Conservation (phyloP, 2,113 vertebrate species). For the Stegostoma tigrinum region DNA sequence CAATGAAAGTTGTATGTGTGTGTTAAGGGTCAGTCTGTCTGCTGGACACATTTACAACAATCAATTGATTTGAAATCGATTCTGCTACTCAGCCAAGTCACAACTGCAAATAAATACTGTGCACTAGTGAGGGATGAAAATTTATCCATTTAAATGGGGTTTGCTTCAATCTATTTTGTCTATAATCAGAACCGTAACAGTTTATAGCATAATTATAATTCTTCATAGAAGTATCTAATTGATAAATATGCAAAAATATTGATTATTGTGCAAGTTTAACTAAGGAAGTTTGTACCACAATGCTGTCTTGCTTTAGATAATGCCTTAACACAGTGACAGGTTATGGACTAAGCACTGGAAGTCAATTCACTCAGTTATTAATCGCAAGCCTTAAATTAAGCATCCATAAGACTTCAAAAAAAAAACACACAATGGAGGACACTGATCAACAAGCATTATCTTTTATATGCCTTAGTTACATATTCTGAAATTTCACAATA, state of each 20-base stretch:
- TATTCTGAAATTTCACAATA: not conserved
- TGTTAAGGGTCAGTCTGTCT: not conserved
- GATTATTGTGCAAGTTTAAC: not conserved
- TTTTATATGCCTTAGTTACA: not conserved
- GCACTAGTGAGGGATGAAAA: not conserved
- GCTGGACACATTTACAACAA: not conserved
- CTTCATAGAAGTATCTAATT: not conserved
- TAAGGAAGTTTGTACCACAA: not conserved
- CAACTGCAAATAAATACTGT: not conserved
- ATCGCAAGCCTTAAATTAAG: not conserved
- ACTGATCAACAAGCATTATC: not conserved
- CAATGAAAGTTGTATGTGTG: not conserved
- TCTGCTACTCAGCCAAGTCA: not conserved
- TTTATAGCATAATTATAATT: not conserved
- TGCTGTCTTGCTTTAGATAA: not conserved
- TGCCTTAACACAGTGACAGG: not conserved
- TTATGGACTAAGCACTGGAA: not conserved
- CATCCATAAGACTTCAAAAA: not conserved
- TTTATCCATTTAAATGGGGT: not conserved
- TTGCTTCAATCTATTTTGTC: not conserved
- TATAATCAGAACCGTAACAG: not conserved
- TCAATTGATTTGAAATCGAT: not conserved
- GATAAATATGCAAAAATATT: not conserved
- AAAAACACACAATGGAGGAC: not conserved
- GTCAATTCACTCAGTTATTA: not conserved